Percentiles rank a stretch among this genome's conserved stretches.
Evolutionary conservation across 2,113 vertebrate species (phyloP).

Genomic region (Platichthys flesus): DNA sequence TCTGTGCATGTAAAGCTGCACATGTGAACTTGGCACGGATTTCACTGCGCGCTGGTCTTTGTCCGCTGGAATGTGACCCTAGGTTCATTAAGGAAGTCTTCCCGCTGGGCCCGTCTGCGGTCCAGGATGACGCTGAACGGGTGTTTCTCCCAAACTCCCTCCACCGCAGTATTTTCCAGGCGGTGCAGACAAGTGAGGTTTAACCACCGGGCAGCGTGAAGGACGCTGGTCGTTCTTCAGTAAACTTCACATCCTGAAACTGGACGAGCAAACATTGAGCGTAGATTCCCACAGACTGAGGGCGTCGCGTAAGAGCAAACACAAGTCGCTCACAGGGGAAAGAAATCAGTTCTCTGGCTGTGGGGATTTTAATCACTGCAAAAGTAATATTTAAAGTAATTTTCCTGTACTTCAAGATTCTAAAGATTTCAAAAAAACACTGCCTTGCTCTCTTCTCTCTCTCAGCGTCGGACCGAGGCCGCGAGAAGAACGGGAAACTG

Average conservation of each 20-base stretch:
- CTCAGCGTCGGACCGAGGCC: constrained; percentile 88
- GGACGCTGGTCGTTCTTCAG: constrained; percentile 21
- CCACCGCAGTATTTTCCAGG: constrained; percentile 37
- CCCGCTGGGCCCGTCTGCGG: constrained; percentile 37
- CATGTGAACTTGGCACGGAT: constrained; percentile 8
- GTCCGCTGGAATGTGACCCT: constrained; percentile 70
- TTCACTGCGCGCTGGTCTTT: constrained; percentile 60
- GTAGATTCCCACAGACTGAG: no score
- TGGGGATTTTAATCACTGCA: neutral
- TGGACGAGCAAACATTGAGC: neutral
- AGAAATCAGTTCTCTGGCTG: neutral
- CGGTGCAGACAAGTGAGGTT: constrained; percentile 3
- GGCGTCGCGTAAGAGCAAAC: neutral
- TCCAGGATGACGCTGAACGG: constrained; percentile 48
- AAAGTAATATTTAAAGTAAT: neutral
- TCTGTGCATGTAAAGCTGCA: neutral
- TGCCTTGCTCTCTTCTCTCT: neutral
- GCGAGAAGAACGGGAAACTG: constrained; percentile 92
- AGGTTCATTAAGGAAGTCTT: constrained; percentile 63
- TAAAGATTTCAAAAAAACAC: neutral
- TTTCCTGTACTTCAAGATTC: neutral
- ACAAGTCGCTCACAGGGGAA: neutral
- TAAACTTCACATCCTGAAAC: neutral
- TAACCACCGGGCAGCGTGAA: constrained; percentile 19
- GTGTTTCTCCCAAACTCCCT: constrained; percentile 48